Evolutionary conservation across 2,888 invertebrate genomes (phyloP), one percentile per base, ranked within the genome.

Genomic region (Gasteruption jaculator): DNA sequence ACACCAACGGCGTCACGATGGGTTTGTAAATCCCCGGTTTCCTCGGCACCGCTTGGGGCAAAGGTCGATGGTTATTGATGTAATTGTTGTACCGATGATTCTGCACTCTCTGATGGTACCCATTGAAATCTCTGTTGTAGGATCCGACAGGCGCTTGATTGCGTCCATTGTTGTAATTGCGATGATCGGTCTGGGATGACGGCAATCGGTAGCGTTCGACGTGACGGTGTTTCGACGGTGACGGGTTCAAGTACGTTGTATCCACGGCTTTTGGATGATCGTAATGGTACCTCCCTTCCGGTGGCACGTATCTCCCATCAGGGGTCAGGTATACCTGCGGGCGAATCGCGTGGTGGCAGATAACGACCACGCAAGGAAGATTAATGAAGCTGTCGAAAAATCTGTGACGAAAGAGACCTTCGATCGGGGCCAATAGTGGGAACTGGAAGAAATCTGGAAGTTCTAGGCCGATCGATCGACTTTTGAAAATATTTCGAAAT

Each of bases 181-280:
- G 26, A 21, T 46, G 35, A 8, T 45, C 36, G 5, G 48, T 39
- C 11, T 11, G 30, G 12, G 12, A 7, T 11, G 30, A 7, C 8
- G 7, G 30, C 8, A 29, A n/a, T n/a, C 7, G 7, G 24, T 24
- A n/a, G 24, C 8, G n/a, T n/a, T n/a, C n/a, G 24, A 24, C 24
- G 24, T 7, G 24, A 24, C 24, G 8, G 24, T 7, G n/a, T 24
- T n/a, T n/a, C n/a, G n/a, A n/a, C n/a, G n/a, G n/a, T n/a, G n/a
- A n/a, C n/a, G n/a, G n/a, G 49, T 77, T 76, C 27, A 78, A 63
- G 62, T 80, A 80, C 3, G 80, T 80, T 2, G 80, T 80, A 53
- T 80, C 80, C 14, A 79, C 65, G 5, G 74, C 68, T 47, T 73
- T 73, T 22, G 71, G 69, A 19, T 71, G 67, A 19, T 73, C 68